Evolutionary conservation across 1,140 invertebrate genomes (phyloP).

Genomic region (Pogonognathellus flavescens): DNA sequence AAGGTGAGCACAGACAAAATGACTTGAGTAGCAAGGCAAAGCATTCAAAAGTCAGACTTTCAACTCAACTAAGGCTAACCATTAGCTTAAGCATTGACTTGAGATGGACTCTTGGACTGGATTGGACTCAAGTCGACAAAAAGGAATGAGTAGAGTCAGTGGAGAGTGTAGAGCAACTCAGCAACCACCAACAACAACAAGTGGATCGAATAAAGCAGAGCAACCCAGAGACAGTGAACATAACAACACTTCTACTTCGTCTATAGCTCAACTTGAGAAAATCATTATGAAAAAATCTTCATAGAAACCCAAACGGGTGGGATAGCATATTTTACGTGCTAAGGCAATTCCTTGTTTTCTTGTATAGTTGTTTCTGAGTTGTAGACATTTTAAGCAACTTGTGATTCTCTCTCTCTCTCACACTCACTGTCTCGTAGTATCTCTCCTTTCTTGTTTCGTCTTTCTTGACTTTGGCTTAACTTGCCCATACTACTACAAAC

Average conservation of each 20-base stretch:
- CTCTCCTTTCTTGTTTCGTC: not conserved
- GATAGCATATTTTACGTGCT: constrained; percentile 30
- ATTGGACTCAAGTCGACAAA: too few species aligned
- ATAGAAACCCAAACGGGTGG: not conserved
- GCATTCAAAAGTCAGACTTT: too few species aligned
- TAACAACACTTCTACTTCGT: too few species aligned
- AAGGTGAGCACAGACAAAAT: constrained; percentile 30
- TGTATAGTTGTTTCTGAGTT: constrained; percentile 24
- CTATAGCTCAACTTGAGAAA: too few species aligned
- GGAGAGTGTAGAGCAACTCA: not conserved
- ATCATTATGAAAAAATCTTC: not conserved
- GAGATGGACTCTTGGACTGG: too few species aligned
- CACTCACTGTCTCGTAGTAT: not conserved
- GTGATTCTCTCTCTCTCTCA: not conserved
- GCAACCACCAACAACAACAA: not conserved
- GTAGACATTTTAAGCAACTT: constrained; percentile 18
- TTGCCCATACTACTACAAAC: not conserved
- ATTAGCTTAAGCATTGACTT: too few species aligned
- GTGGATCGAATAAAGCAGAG: constrained; percentile 44
- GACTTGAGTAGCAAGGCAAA: not conserved
- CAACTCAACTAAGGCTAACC: too few species aligned
- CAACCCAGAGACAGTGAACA: not conserved
- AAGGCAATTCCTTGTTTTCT: constrained; percentile 30
- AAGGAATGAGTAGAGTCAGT: not conserved
- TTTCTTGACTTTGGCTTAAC: not conserved